These are phyloP conservation scores for Amiota minor DNA, from an alignment of 2,888 invertebrate genomes.

Conservation along the genomic window DNA sequence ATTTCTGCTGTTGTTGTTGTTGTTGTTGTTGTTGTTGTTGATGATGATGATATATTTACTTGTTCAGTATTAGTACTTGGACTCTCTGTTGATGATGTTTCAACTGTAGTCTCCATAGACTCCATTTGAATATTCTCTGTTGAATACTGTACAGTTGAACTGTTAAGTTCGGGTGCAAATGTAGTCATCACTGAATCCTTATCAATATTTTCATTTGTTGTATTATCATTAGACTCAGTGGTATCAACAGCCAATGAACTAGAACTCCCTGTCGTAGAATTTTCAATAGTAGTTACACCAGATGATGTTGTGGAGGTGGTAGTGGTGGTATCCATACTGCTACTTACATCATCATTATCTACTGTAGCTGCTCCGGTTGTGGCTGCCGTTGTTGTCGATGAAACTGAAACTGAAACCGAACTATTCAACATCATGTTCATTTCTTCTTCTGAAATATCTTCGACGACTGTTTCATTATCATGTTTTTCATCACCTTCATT, in stretches of 20 bases:
- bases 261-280: not conserved
- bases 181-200: not conserved
- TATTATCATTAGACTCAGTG: not conserved
- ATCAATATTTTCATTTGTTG: not conserved
- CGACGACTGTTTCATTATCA: constrained; percentile 21
- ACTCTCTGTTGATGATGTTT: not conserved
- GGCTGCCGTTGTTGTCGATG: not conserved
- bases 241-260: not conserved
- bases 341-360: not conserved
- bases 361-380: not conserved
- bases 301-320: not conserved
- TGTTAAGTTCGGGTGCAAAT: not conserved
- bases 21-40: not conserved
- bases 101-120: not conserved
- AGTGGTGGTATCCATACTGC: not conserved
- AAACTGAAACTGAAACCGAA: not conserved
- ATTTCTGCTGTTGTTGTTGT: not conserved
- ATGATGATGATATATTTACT: not conserved
- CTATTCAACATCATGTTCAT: constrained; percentile 4
- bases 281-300: not conserved
- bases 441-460: not conserved
- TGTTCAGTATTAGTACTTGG: too few species aligned
- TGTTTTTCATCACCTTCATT: not conserved
- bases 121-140: not conserved
- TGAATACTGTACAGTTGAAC: not conserved